Conservation (phyloP, 2,888 invertebrate species). For the Thymelicus lineola region DNA sequence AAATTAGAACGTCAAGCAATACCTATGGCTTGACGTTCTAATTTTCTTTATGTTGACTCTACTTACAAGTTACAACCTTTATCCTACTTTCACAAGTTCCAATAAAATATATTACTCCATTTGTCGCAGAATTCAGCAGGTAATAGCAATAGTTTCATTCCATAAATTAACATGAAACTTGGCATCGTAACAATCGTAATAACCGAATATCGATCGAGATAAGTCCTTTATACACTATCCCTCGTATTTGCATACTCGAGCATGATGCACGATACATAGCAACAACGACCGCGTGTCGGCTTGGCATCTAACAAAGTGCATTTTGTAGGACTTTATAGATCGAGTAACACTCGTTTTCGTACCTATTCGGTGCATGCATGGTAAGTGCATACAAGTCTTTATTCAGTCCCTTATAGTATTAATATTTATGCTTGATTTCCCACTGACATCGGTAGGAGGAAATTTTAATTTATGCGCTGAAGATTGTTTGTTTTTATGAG, state of each 20-base stretch:
- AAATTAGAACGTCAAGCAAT: too few species aligned
- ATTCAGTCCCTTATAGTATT: conserved; percentile 60
- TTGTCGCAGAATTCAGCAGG: conserved; percentile 21
- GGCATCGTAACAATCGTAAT: conserved; percentile 25
- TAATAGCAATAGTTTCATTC: conserved; percentile 25
- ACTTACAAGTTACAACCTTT: too few species aligned
- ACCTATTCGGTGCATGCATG: neutral
- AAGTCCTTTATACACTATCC: conserved; percentile 21
- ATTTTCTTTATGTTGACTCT: too few species aligned
- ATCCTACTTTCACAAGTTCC: conserved; percentile 3
- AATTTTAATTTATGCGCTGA: conserved; percentile 82
- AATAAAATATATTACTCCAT: neutral
- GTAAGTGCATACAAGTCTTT: conserved; percentile 39
- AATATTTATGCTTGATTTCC: conserved; percentile 78
- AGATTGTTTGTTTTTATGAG: conserved; percentile 80
- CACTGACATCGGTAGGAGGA: conserved; percentile 75
- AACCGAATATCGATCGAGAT: conserved; percentile 26
- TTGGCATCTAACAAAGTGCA: neutral
- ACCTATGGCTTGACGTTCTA: too few species aligned
- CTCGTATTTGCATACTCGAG: neutral
- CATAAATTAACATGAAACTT: conserved; percentile 23
- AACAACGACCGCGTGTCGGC: neutral
- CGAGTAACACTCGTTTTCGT: neutral
- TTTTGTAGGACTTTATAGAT: conserved; percentile 2
- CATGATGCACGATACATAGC: neutral